Conservation (phyloP, 2,113 vertebrate genomes). For the Rhynchopsitta pachyrhyncha region DNA sequence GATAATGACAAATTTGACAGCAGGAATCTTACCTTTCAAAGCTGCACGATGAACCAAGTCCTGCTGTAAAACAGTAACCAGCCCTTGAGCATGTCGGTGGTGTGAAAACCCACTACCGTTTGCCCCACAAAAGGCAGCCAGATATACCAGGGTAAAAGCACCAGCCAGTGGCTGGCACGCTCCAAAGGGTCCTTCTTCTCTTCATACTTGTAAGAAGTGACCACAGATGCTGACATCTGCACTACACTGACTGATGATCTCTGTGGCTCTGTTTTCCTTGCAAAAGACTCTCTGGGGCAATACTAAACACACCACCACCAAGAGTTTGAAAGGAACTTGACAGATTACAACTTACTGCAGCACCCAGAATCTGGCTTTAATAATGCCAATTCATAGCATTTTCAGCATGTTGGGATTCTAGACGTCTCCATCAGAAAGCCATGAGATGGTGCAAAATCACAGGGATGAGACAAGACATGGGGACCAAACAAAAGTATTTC, state of each 20-base stretch:
- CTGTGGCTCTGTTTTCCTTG: neutral
- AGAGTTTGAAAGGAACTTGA: neutral
- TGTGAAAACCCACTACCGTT: neutral
- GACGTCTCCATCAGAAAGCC: neutral
- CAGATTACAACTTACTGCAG: neutral
- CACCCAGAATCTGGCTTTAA: neutral
- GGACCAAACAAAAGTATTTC: neutral
- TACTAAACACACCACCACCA: neutral
- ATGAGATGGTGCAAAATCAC: neutral
- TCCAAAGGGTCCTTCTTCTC: neutral
- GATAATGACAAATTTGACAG: neutral
- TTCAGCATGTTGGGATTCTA: neutral
- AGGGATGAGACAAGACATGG: neutral
- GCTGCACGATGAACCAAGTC: neutral
- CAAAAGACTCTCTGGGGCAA: neutral
- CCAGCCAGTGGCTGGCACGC: neutral
- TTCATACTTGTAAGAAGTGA: neutral
- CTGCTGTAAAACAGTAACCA: neutral
- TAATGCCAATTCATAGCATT: neutral
- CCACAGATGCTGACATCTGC: neutral
- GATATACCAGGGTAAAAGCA: neutral
- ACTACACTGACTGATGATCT: neutral
- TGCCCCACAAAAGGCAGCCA: neutral
- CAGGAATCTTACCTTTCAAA: neutral
- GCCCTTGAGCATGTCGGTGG: neutral